Conservation (phyloP, 1,140 invertebrate species). For the Anoplophora glabripennis region DNA sequence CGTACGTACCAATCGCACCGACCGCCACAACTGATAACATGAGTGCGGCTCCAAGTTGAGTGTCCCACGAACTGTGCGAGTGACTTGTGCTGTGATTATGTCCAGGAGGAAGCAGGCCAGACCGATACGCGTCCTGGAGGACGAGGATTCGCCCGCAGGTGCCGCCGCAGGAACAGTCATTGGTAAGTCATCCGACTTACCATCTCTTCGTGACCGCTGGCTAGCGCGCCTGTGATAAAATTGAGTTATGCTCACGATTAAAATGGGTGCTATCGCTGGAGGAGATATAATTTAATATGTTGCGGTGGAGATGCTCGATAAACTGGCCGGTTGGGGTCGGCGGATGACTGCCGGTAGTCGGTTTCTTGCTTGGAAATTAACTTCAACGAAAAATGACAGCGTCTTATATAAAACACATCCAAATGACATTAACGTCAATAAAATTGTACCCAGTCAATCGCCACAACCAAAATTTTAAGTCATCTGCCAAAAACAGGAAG, state of each 20-base stretch:
- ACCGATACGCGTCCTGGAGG: slow-evolving; percentile 55
- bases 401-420: too few species aligned
- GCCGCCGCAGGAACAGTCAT: slow-evolving; percentile 16
- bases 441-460: too few species aligned
- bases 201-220: not conserved
- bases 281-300: slow-evolving; percentile 15
- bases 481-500: too few species aligned
- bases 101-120: slow-evolving; percentile 61
- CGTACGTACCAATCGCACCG: slow-evolving; percentile 40
- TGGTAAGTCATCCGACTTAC: slow-evolving; percentile 29
- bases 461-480: too few species aligned
- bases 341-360: too few species aligned
- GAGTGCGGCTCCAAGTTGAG: slow-evolving; percentile 34
- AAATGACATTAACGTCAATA: too few species aligned
- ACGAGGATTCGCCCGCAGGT: slow-evolving; percentile 42
- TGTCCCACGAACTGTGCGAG: slow-evolving; percentile 24
- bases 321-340: too few species aligned
- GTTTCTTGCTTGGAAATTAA: too few species aligned
- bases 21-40: slow-evolving; percentile 40
- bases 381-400: too few species aligned
- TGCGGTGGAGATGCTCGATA: not conserved
- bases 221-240: not conserved
- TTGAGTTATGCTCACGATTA: slow-evolving; percentile 10
- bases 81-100: slow-evolving; percentile 49
- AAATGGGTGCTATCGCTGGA: not conserved